Conservation (phyloP, 1,140 invertebrate genomes). For the Rhyacophila brunnea region DNA sequence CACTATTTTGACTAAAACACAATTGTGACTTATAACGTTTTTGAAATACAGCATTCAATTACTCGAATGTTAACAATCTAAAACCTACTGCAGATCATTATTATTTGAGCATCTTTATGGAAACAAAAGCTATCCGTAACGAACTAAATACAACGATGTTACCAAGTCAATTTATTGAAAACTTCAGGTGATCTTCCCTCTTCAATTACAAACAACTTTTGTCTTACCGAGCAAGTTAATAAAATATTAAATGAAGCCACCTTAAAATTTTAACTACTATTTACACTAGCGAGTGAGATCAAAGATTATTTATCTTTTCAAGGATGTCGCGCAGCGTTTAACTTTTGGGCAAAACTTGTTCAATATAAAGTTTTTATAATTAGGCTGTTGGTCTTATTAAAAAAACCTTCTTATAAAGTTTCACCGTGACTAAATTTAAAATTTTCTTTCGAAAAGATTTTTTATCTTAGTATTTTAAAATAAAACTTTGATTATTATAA, state of each 20-base stretch:
- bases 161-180: slow-evolving; percentile 24
- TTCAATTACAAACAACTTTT: slow-evolving; percentile 11
- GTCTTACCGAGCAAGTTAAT: slow-evolving; percentile 6
- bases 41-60: no score
- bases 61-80: no score
- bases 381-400: no score
- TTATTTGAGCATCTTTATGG: background rate
- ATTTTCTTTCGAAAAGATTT: no score
- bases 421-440: no score
- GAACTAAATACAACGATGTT: slow-evolving; percentile 18
- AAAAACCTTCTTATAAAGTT: no score
- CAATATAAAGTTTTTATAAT: no score
- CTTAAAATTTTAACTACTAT: slow-evolving; percentile 14
- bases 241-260: slow-evolving; percentile 19
- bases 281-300: background rate
- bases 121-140: background rate
- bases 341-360: background rate
- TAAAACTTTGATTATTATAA: no score
- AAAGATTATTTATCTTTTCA: background rate
- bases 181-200: background rate
- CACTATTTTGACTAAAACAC: no score
- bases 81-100: no score
- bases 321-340: background rate
- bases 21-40: no score
- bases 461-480: no score